phyloP scores from a whole-genome alignment of 30 jellyfish, hydroid and myxozoan genomes.

The Hydractinia symbiolongicarpus region DNA sequence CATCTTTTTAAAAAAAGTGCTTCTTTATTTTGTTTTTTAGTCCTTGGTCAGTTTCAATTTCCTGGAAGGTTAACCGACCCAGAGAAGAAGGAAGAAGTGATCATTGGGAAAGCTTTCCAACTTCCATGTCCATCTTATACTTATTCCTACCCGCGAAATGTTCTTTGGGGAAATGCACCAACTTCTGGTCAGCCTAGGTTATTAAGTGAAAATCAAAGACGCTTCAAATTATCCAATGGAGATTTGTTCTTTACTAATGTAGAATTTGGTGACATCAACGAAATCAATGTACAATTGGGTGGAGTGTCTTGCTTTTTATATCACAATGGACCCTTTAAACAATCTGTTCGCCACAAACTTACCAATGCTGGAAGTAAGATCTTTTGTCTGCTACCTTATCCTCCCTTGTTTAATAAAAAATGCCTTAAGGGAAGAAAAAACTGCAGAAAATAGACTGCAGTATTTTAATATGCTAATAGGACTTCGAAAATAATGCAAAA shows the following conservation, averaged over 20 bases:
- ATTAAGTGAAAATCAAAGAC: constrained; percentile 31
- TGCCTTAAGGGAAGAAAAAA: no score
- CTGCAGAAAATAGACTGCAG: no score
- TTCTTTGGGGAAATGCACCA: constrained; percentile 69
- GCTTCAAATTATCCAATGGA: constrained; percentile 73
- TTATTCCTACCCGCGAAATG: constrained; percentile 51
- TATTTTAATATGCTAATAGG: no score
- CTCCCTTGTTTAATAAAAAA: no score
- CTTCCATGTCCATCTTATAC: constrained; percentile 59
- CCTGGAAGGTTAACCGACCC: constrained; percentile 55
- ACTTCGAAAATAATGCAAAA: no score
- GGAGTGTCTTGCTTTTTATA: constrained; percentile 70
- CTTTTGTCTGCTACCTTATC: neutral
- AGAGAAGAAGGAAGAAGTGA: constrained; percentile 30
- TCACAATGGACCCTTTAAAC: constrained; percentile 59
- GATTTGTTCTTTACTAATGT: constrained; percentile 49
- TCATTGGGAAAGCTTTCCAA: constrained; percentile 71
- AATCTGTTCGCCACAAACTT: constrained; percentile 49
- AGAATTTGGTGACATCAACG: constrained; percentile 61
- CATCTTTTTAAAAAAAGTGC: neutral
- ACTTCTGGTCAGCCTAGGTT: constrained; percentile 45
- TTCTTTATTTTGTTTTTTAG: constrained; percentile 13
- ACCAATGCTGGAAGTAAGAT: constrained; percentile 60
- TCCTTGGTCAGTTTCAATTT: constrained; percentile 49
- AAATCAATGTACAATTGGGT: constrained; percentile 36